A percentile compares a stretch with the other conserved stretches of the same genome.
Evolutionary conservation across 2,797 vertebrate species (phyloP).

Genomic region (Enteromius fasciolatus): DNA sequence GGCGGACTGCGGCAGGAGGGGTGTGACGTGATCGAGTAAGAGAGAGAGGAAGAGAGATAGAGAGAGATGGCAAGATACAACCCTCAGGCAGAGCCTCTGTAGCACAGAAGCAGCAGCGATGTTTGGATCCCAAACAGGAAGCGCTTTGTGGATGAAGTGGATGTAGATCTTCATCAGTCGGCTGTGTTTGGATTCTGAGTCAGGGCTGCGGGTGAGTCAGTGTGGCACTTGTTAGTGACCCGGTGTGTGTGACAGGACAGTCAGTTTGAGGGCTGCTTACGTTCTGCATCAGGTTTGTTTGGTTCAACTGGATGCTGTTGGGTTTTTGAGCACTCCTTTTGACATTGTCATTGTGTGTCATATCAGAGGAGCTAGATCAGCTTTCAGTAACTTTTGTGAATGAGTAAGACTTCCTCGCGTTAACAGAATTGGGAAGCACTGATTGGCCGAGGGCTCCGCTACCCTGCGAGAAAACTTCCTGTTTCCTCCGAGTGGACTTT

Average conservation of each 20-base stretch:
- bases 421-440: conserved; percentile 64
- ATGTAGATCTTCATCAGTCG: conserved; percentile 8
- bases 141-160: neutral
- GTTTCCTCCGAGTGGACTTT: conserved; percentile 67
- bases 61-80: conserved; percentile 27
- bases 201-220: conserved; percentile 71
- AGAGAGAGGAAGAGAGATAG: neutral
- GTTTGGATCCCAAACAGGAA: conserved; percentile 15
- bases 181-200: conserved; percentile 62
- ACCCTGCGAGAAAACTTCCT: conserved; percentile 71
- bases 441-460: conserved; percentile 64
- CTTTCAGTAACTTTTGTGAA: conserved; percentile 40
- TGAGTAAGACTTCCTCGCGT: conserved; percentile 60
- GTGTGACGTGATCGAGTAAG: conserved; percentile 17
- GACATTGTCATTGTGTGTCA: conserved; percentile 12
- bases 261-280: conserved; percentile 37
- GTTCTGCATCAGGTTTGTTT: neutral
- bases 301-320: neutral
- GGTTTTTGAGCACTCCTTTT: neutral
- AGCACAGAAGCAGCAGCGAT: conserved; percentile 29
- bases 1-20: conserved; percentile 52
- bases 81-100: conserved; percentile 8
- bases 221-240: conserved; percentile 55
- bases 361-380: conserved; percentile 26
- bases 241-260: conserved; percentile 37